Conservation (phyloP, 2,113 vertebrate species). For the Thunnus maccoyii region DNA sequence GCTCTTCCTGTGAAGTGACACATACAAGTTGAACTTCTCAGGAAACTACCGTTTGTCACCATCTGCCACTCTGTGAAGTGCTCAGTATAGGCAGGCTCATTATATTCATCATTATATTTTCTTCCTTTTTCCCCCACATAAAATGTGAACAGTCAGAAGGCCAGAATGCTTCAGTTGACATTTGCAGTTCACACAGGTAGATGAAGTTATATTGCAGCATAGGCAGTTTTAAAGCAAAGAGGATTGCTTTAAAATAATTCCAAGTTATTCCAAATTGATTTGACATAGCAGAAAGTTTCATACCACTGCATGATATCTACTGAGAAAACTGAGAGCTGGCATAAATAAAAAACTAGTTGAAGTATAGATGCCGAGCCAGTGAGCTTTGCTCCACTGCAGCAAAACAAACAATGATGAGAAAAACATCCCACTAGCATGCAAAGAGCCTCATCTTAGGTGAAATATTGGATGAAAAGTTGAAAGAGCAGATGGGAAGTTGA, state of each 20-base stretch:
- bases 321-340: not conserved
- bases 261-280: not conserved
- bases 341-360: not conserved
- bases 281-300: not conserved
- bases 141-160: not conserved
- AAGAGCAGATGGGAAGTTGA: not conserved
- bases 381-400: not conserved
- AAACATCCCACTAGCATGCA: too few species aligned
- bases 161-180: not conserved
- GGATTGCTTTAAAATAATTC: not conserved
- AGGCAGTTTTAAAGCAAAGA: not conserved
- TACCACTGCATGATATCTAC: not conserved
- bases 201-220: not conserved
- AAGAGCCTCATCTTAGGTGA: not conserved
- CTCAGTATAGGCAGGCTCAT: not conserved
- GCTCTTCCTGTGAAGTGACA: conserved; percentile 16
- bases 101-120: too few species aligned
- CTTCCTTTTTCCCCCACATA: too few species aligned
- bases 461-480: not conserved
- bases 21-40: not conserved
- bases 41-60: not conserved
- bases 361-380: not conserved
- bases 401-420: not conserved
- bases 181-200: not conserved
- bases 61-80: not conserved